These are phyloP conservation scores for Panurus biarmicus DNA, from an alignment of 2,113 vertebrate genomes.

Conservation along the genomic window DNA sequence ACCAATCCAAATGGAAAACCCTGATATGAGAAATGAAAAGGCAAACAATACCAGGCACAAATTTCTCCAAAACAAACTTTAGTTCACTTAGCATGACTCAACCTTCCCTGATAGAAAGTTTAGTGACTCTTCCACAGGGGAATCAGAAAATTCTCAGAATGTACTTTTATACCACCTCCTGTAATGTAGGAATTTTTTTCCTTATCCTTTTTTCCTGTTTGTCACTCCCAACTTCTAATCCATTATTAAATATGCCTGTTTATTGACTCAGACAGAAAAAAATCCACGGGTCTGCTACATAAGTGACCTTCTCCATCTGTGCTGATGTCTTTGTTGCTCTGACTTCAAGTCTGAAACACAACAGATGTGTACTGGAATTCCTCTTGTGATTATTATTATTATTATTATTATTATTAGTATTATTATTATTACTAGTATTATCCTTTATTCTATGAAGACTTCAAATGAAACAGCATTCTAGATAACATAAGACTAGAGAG, in stretches of 20 bases:
- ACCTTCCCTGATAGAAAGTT: neutral
- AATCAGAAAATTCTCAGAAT: neutral
- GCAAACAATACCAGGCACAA: neutral
- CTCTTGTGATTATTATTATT: neutral
- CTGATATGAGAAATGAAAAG: neutral
- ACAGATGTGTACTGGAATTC: slow-evolving; percentile 6
- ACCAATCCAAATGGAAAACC: neutral
- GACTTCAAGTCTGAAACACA: slow-evolving; percentile 4
- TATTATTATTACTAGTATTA: neutral
- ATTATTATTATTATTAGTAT: neutral
- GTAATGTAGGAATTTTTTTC: neutral
- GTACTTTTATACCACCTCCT: neutral
- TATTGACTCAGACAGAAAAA: slow-evolving; percentile 37
- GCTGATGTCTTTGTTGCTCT: neutral
- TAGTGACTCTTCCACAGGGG: neutral
- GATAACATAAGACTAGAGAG: neutral
- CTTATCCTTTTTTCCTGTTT: neutral
- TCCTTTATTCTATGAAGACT: neutral
- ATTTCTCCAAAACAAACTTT: slow-evolving; percentile 17
- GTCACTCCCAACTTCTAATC: neutral
- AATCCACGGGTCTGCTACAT: neutral
- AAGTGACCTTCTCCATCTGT: slow-evolving; percentile 44
- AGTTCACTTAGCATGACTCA: neutral
- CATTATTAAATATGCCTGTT: slow-evolving; percentile 33
- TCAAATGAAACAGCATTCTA: neutral